Percentiles rank a stretch among this genome's conserved stretches.
Evolutionary conservation across 2,888 invertebrate species (phyloP).

Genomic region (Coelinius sp.): DNA sequence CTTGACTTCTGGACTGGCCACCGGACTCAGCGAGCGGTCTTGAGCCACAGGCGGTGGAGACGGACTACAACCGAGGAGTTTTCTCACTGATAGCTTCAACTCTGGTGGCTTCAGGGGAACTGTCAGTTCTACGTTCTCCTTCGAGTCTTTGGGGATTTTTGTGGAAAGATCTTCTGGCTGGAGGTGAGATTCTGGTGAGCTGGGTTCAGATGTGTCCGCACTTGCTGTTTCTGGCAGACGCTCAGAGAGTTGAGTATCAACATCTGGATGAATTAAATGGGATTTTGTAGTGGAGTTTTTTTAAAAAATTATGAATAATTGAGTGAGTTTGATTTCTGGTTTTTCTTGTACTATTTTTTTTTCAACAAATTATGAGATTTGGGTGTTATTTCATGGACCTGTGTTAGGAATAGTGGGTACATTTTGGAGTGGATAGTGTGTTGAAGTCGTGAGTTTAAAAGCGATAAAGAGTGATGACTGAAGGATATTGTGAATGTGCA

Average conservation of each 20-base stretch:
- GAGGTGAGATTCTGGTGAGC: slow-evolving; percentile 60
- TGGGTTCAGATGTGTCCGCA: slow-evolving; percentile 37
- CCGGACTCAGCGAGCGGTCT: slow-evolving; percentile 52
- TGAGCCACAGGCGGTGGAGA: slow-evolving; percentile 60
- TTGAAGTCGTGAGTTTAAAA: too few relatives aligned
- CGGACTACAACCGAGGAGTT: slow-evolving; percentile 63
- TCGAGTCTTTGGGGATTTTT: slow-evolving; percentile 46
- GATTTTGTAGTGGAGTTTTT: too few relatives aligned
- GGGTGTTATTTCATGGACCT: too few relatives aligned
- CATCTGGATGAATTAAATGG: background rate
- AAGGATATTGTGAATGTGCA: too few relatives aligned
- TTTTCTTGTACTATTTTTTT: too few relatives aligned
- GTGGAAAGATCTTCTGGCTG: slow-evolving; percentile 65
- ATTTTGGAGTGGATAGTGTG: too few relatives aligned
- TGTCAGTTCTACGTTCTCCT: slow-evolving; percentile 14
- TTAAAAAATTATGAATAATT: too few relatives aligned
- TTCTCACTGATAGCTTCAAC: slow-evolving; percentile 64
- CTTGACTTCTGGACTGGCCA: slow-evolving; percentile 42
- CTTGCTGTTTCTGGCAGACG: slow-evolving; percentile 41
- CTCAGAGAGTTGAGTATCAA: background rate
- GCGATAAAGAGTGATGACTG: too few relatives aligned
- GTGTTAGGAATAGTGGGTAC: too few relatives aligned
- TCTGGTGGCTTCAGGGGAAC: slow-evolving; percentile 58
- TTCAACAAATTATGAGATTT: too few relatives aligned
- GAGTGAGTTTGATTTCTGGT: too few relatives aligned